A percentile compares a stretch with the other conserved stretches of the same genome.
Conservation (phyloP, 2,113 vertebrate genomes). For the Marcusenius ussheri region DNA sequence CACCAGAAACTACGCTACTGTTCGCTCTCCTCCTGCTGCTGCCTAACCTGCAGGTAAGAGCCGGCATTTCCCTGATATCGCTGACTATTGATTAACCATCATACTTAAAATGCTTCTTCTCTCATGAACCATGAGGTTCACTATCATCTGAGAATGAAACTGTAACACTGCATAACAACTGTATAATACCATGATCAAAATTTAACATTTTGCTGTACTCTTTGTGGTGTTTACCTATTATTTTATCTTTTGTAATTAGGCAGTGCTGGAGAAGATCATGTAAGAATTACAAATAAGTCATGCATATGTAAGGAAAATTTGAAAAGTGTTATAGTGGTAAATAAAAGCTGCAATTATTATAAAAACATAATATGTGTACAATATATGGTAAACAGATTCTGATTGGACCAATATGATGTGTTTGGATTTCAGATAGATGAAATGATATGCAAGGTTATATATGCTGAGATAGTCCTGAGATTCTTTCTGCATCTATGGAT, state of each 20-base stretch:
- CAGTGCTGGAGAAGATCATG: not conserved
- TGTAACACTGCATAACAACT: not conserved
- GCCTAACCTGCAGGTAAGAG: conserved; percentile 46
- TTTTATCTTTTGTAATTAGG: not conserved
- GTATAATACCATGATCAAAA: not conserved
- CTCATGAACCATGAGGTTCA: not conserved
- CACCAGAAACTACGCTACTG: conserved; percentile 18
- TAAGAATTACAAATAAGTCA: not conserved
- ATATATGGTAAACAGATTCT: not conserved
- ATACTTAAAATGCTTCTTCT: not conserved
- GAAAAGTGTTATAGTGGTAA: not conserved
- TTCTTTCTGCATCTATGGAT: not conserved
- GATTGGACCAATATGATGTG: not conserved
- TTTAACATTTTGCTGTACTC: not conserved
- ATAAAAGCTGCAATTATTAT: not conserved
- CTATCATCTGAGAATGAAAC: not conserved
- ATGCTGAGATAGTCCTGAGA: not conserved
- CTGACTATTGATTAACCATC: not conserved
- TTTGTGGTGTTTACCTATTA: not conserved
- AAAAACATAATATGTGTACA: not conserved
- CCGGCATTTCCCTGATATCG: not conserved
- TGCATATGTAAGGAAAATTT: not conserved
- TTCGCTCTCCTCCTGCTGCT: conserved; percentile 31
- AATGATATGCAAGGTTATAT: not conserved
- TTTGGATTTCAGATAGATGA: not conserved